Percentiles rank a stretch among this genome's conserved stretches.
These are phyloP conservation scores for Phalacrocorax pelagicus DNA, from an alignment of 2,113 vertebrate genomes.

Conservation along the genomic window DNA sequence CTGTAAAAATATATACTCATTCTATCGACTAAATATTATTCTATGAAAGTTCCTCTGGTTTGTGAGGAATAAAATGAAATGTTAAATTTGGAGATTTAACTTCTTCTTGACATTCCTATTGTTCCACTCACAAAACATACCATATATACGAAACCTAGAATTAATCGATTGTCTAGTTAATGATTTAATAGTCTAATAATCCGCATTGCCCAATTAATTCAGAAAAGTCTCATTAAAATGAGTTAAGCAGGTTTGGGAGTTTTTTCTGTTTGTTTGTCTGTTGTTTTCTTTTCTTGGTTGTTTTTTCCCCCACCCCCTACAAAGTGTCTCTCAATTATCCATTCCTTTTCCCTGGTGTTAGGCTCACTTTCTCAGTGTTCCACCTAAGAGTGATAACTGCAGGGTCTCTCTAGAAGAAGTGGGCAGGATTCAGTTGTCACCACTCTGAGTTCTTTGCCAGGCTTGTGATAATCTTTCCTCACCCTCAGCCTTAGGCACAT, in stretches of 20 bases:
- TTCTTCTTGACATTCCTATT: neutral
- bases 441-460: neutral
- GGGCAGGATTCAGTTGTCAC: neutral
- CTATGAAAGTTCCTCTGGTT: neutral
- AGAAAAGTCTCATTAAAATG: neutral
- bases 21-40: neutral
- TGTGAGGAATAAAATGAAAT: neutral
- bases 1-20: neutral
- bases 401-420: neutral
- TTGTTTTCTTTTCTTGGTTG: neutral
- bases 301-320: rapidly evolving
- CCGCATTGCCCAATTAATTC: neutral
- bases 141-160: neutral
- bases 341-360: neutral
- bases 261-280: neutral
- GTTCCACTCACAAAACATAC: neutral
- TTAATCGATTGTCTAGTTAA: neutral
- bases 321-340: neutral
- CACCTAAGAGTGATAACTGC: neutral
- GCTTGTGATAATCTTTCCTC: neutral
- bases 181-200: neutral
- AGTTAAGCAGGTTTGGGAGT: rapidly evolving
- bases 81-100: neutral
- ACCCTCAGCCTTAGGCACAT: neutral
- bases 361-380: neutral